A percentile compares a stretch with the other conserved stretches of the same genome.
phyloP scores from a whole-genome alignment of 1,140 invertebrate genomes.

The Cepaea nemoralis region DNA sequence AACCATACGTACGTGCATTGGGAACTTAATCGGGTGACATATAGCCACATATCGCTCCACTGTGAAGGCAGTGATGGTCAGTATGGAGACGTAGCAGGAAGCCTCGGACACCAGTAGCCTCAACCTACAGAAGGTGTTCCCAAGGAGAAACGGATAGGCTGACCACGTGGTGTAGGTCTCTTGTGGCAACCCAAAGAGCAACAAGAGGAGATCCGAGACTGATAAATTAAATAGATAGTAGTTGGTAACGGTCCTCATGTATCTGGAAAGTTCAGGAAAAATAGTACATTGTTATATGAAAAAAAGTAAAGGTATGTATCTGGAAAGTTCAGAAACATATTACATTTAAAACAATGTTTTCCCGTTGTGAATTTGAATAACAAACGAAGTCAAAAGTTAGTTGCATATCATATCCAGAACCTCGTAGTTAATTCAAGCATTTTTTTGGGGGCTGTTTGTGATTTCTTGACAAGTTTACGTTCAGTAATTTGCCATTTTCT shows the following conservation, averaged over 20 bases:
- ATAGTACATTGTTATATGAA: too few species aligned
- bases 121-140: slow-evolving; percentile 85
- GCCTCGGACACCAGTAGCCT: slow-evolving; percentile 87
- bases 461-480: too few species aligned
- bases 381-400: too few species aligned
- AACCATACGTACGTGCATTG: slow-evolving; percentile 45
- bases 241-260: slow-evolving; percentile 76
- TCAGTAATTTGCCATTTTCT: too few species aligned
- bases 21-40: slow-evolving; percentile 64
- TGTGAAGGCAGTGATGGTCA: slow-evolving; percentile 71
- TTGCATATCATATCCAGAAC: too few species aligned
- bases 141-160: slow-evolving; percentile 88
- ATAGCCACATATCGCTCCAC: slow-evolving; percentile 71
- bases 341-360: too few species aligned
- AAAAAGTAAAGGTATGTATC: too few species aligned
- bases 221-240: slow-evolving; percentile 93
- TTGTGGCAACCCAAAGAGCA: slow-evolving; percentile 83
- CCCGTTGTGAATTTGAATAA: too few species aligned
- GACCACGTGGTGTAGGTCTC: slow-evolving; percentile 90
- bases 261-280: slow-evolving; percentile 1
- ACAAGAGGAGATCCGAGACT: slow-evolving; percentile 89
- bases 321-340: too few species aligned
- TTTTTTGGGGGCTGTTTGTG: too few species aligned
- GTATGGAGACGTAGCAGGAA: slow-evolving; percentile 76
- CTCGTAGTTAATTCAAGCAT: too few species aligned